These are phyloP conservation scores for Scaptomyza graminum DNA, from an alignment of 1,140 invertebrate species.

Conservation along the genomic window DNA sequence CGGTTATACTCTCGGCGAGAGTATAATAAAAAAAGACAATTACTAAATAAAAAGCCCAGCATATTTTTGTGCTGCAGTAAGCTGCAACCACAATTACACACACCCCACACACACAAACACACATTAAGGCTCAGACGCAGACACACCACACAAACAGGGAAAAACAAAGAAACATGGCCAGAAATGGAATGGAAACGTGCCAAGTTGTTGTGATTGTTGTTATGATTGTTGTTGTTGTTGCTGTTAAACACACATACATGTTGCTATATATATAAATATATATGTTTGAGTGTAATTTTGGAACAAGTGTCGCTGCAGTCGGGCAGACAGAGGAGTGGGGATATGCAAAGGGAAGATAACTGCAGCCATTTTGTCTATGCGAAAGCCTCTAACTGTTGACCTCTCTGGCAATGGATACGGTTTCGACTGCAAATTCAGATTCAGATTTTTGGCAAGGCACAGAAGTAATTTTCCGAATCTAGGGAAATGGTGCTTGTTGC, in stretches of 20 bases:
- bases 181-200: conserved; percentile 47
- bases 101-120: conserved; percentile 9
- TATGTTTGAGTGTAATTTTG: conserved; percentile 47
- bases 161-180: conserved; percentile 45
- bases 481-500: background rate
- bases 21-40: conserved; percentile 3
- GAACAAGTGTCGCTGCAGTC: conserved; percentile 41
- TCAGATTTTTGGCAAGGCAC: conserved; percentile 2
- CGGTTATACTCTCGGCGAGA: background rate
- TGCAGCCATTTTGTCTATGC: conserved; percentile 6
- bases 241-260: background rate
- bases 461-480: no score
- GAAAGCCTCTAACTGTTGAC: conserved; percentile 31
- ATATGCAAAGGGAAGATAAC: no score
- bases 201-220: conserved; percentile 31
- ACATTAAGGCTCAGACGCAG: background rate
- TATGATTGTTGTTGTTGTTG: background rate
- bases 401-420: conserved; percentile 19
- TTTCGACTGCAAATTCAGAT: conserved; percentile 3
- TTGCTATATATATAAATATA: conserved; percentile 13
- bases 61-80: conserved; percentile 27
- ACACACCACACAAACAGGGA: background rate
- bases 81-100: conserved; percentile 28
- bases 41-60: conserved; percentile 26
- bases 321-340: background rate